Conservation (phyloP, 2,113 vertebrate species). For the Mesitornis unicolor region DNA sequence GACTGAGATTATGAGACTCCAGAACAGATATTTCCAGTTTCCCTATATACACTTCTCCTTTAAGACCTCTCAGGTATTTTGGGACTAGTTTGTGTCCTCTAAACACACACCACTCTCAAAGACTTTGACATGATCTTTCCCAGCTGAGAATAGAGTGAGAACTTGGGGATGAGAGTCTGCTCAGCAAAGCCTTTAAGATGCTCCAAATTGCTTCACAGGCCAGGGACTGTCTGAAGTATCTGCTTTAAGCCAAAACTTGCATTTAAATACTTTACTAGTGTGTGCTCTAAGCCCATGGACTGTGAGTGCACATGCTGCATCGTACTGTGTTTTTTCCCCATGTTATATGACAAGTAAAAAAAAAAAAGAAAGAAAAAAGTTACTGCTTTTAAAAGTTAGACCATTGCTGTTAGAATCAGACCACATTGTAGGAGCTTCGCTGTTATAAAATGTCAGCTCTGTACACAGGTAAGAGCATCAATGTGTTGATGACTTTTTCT, state of each 20-base stretch:
- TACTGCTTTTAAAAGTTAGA: neutral
- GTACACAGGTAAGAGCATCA: neutral
- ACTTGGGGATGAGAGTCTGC: neutral
- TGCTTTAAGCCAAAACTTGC: neutral
- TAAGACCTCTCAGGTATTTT: neutral
- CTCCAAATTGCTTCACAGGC: neutral
- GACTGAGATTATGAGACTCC: neutral
- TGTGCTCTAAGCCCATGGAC: neutral
- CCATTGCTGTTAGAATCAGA: neutral
- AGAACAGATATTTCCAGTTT: neutral
- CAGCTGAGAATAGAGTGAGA: neutral
- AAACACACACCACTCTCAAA: neutral
- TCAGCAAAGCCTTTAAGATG: neutral
- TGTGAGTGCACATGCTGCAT: neutral
- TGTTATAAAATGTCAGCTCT: neutral
- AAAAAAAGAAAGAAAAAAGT: neutral
- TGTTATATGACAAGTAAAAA: neutral
- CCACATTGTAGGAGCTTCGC: neutral
- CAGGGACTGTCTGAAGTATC: neutral
- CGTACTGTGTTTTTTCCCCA: fast-evolving
- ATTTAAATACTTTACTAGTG: neutral
- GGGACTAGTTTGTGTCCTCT: neutral
- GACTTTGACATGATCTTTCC: neutral
- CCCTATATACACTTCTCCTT: neutral
- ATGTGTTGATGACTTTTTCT: neutral